Evolutionary conservation across 2,797 vertebrate species (phyloP).

Genomic region (Melanotaenia pygmaea): DNA sequence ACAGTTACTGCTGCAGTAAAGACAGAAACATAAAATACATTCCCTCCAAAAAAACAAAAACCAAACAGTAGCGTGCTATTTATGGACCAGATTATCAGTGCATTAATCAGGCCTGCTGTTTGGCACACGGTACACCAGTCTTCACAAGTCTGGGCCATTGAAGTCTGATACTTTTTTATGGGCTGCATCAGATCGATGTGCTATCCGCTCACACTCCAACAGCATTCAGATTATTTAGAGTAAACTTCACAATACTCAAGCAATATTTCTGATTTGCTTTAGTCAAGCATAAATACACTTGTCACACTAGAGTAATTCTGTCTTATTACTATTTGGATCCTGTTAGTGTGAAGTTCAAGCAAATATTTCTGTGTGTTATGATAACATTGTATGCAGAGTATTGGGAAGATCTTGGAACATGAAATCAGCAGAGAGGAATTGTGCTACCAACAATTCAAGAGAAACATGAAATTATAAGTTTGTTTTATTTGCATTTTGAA

Average conservation of each 20-base stretch:
- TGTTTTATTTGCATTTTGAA: background rate
- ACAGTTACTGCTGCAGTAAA: slow-evolving; percentile 83
- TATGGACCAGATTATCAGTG: slow-evolving; percentile 83
- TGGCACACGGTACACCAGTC: slow-evolving; percentile 58
- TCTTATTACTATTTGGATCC: slow-evolving; percentile 7
- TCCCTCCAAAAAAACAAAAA: slow-evolving; percentile 34
- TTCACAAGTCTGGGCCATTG: slow-evolving; percentile 47
- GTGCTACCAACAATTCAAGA: background rate
- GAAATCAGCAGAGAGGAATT: background rate
- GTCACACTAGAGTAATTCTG: slow-evolving; percentile 19
- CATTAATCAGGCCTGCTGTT: slow-evolving; percentile 78
- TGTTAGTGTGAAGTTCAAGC: slow-evolving; percentile 12
- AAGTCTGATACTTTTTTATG: slow-evolving; percentile 71
- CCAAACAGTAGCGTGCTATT: slow-evolving; percentile 81
- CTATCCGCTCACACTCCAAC: slow-evolving; percentile 54
- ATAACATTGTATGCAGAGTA: slow-evolving; percentile 5
- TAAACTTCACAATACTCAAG: slow-evolving; percentile 50
- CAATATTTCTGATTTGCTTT: slow-evolving; percentile 20
- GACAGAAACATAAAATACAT: slow-evolving; percentile 83
- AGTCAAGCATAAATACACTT: slow-evolving; percentile 11
- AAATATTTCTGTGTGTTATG: slow-evolving; percentile 26
- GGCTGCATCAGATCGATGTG: slow-evolving; percentile 65
- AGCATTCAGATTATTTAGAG: slow-evolving; percentile 52
- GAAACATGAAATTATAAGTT: background rate
- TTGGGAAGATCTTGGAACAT: slow-evolving; percentile 3